A percentile compares a stretch with the other conserved stretches of the same genome.
These are phyloP conservation scores for Drosophila baimaii DNA, from an alignment of 1,140 invertebrate genomes.

Conservation along the genomic window DNA sequence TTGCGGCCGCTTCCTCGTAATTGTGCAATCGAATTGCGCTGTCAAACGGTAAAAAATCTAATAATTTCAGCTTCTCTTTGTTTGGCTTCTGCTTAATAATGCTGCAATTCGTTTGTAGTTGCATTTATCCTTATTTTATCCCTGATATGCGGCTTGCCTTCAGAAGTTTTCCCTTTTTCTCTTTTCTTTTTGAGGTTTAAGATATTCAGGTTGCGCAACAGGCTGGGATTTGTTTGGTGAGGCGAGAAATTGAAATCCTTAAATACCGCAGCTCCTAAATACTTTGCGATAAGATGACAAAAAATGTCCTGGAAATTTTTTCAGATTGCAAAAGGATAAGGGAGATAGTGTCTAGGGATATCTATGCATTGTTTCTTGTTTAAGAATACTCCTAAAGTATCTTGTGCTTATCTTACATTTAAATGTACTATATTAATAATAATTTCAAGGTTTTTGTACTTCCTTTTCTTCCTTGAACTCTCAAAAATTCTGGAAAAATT, in stretches of 20 bases:
- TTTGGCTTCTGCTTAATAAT: conserved; percentile 14
- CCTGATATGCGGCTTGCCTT: conserved; percentile 45
- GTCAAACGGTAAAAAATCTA: conserved; percentile 71
- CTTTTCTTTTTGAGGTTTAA: neutral
- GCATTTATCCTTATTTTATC: conserved; percentile 35
- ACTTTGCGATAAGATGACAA: conserved; percentile 19
- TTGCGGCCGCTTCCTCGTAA: conserved; percentile 70
- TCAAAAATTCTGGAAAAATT: neutral
- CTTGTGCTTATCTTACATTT: no score
- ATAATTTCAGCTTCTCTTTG: conserved; percentile 68
- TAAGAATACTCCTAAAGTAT: neutral
- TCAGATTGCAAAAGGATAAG: conserved; percentile 4
- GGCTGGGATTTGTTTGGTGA: conserved; percentile 44
- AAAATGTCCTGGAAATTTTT: conserved; percentile 19
- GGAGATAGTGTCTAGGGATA: neutral
- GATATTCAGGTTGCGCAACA: conserved; percentile 57
- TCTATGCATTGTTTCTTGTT: neutral
- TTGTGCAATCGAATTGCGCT: conserved; percentile 58
- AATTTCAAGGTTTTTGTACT: no score
- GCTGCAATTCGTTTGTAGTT: conserved; percentile 65
- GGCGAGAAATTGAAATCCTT: conserved; percentile 56
- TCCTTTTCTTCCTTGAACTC: neutral
- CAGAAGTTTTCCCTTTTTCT: conserved; percentile 42
- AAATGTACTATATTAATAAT: neutral
- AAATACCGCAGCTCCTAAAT: conserved; percentile 38